phyloP scores from a whole-genome alignment of 2,797 vertebrate genomes.

The Melanotaenia maccullochi region DNA sequence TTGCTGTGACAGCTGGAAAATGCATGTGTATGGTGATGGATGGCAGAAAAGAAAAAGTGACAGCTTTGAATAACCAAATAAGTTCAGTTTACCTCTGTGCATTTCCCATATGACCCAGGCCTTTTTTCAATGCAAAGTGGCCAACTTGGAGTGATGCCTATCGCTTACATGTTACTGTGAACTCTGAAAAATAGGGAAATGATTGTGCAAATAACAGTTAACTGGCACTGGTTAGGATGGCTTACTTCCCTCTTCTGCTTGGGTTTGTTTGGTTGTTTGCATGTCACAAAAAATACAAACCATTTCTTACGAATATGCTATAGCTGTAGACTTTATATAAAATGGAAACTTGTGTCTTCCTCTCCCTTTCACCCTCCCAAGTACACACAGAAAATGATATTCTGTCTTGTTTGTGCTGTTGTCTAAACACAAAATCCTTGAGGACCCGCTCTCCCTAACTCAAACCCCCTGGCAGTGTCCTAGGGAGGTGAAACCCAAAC shows the following conservation, averaged over 20 bases:
- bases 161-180: constrained; percentile 48
- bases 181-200: constrained; percentile 79
- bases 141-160: constrained; percentile 68
- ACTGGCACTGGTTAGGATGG: constrained; percentile 14
- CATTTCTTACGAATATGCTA: constrained; percentile 19
- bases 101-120: constrained; percentile 43
- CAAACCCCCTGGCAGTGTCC: constrained; percentile 65
- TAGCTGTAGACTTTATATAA: neutral
- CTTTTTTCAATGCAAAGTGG: constrained; percentile 78
- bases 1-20: constrained; percentile 43
- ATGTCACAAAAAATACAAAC: constrained; percentile 38
- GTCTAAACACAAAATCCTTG: constrained; percentile 54
- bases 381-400: constrained; percentile 17
- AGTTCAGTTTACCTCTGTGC: constrained; percentile 55
- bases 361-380: neutral
- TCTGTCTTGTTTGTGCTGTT: constrained; percentile 57
- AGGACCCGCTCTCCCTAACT: constrained; percentile 16
- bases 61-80: constrained; percentile 84
- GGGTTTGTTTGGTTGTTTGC: constrained; percentile 65
- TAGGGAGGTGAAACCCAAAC: constrained; percentile 74
- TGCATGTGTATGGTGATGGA: constrained; percentile 2
- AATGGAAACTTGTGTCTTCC: neutral
- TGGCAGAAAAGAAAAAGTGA: constrained; percentile 35
- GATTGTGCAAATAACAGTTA: constrained; percentile 72
- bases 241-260: constrained; percentile 74